phyloP scores from a whole-genome alignment of 2,113 vertebrate species.

The Cromileptes altivelis region DNA sequence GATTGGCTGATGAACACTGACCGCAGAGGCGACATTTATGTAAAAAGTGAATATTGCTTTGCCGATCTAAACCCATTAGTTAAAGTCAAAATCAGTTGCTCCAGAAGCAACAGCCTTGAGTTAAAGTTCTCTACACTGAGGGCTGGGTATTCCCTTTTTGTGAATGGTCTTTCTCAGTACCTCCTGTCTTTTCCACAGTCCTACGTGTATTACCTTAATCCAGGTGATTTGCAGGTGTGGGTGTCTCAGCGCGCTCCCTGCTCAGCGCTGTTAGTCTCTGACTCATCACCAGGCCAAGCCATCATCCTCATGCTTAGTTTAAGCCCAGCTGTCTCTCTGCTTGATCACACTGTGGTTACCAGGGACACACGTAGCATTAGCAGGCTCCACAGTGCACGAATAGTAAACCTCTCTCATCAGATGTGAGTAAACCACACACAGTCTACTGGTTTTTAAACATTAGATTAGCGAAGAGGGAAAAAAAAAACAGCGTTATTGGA shows the following conservation, averaged over 20 bases:
- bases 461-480: slow-evolving; percentile 2
- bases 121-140: neutral
- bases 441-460: neutral
- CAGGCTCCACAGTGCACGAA: slow-evolving; percentile 7
- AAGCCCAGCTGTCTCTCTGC: slow-evolving; percentile 45
- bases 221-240: slow-evolving; percentile 71
- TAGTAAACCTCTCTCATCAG: neutral
- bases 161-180: slow-evolving; percentile 9
- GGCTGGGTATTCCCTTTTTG: neutral
- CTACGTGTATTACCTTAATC: slow-evolving; percentile 41
- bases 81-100: neutral
- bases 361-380: slow-evolving; percentile 38
- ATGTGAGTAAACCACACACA: neutral
- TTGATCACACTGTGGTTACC: slow-evolving; percentile 41
- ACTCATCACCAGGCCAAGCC: slow-evolving; percentile 62
- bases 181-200: neutral
- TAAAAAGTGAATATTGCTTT: too few relatives aligned
- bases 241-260: slow-evolving; percentile 19
- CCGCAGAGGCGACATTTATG: neutral
- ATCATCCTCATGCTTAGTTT: slow-evolving; percentile 49
- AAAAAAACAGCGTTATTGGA: neutral
- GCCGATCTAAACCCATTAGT: neutral
- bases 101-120: neutral
- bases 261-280: slow-evolving; percentile 53
- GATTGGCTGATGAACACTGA: neutral